A percentile compares a stretch with the other conserved stretches of the same genome.
phyloP scores from a whole-genome alignment of 1,140 invertebrate genomes.

The Saccostrea glomerata region DNA sequence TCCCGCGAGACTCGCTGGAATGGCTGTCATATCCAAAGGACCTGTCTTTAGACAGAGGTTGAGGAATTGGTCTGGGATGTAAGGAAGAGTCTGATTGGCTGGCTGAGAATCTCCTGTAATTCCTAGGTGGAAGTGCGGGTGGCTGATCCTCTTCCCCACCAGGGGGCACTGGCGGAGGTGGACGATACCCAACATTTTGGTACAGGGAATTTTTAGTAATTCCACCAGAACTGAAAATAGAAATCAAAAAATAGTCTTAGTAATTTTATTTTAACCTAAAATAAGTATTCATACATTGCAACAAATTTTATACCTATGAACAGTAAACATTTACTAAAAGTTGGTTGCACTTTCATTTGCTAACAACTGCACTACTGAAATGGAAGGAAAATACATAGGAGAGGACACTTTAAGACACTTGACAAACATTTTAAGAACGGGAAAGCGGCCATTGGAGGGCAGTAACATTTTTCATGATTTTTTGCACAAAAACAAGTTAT shows the following conservation, averaged over 20 bases:
- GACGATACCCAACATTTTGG: conserved; percentile 56
- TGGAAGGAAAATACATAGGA: background rate
- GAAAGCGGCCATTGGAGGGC: background rate
- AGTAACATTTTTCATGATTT: conserved; percentile 32
- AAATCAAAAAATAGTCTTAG: background rate
- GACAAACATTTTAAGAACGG: conserved; percentile 5
- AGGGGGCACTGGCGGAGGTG: conserved; percentile 66
- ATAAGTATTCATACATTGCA: background rate
- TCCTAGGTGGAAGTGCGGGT: conserved; percentile 70
- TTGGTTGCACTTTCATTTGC: background rate
- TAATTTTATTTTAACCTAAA: background rate
- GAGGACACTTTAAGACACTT: conserved; percentile 2
- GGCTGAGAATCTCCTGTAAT: conserved; percentile 54
- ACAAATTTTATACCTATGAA: conserved; percentile 10
- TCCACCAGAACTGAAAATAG: conserved; percentile 51
- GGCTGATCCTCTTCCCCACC: conserved; percentile 64
- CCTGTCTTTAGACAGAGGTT: conserved; percentile 49
- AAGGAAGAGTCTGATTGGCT: conserved; percentile 55
- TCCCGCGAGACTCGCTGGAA: background rate
- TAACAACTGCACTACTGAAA: conserved; percentile 5
- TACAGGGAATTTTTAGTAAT: conserved; percentile 36
- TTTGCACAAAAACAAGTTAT: conserved; percentile 34
- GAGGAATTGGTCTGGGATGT: conserved; percentile 36
- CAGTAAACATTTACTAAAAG: background rate
- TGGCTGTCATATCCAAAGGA: conserved; percentile 40